These are phyloP conservation scores for Oxycera nigricornis DNA, from an alignment of 2,888 invertebrate genomes.

Conservation along the genomic window DNA sequence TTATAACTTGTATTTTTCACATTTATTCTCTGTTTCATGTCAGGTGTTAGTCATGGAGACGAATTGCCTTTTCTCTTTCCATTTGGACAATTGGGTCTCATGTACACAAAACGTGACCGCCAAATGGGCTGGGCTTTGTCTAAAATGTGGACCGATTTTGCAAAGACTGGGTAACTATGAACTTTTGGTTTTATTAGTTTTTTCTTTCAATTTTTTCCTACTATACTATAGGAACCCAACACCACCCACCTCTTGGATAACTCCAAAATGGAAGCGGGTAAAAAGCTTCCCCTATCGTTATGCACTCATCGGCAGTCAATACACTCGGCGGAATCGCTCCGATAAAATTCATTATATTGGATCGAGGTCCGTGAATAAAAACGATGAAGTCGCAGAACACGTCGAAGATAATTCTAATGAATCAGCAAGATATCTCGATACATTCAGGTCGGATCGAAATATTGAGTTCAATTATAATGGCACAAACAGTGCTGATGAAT, in stretches of 20 bases:
- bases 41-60: background rate
- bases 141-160: conserved; percentile 4
- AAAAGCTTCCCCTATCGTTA: background rate
- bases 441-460: background rate
- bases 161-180: background rate
- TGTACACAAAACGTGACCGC: background rate
- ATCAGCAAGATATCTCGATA: background rate
- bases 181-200: too few relatives aligned
- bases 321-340: background rate
- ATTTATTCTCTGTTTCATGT: background rate
- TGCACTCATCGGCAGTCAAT: background rate
- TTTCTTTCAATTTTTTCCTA: background rate
- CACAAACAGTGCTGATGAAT: too few relatives aligned
- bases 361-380: background rate
- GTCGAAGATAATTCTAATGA: background rate
- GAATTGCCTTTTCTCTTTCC: background rate
- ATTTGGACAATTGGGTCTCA: background rate
- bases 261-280: background rate
- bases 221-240: background rate
- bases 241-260: background rate
- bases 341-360: background rate
- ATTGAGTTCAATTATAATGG: too few relatives aligned
- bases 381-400: background rate
- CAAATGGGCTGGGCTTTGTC: background rate
- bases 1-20: too few relatives aligned